Evolutionary conservation across 2,888 invertebrate species (phyloP).

Genomic region (Plagiodera versicolora): DNA sequence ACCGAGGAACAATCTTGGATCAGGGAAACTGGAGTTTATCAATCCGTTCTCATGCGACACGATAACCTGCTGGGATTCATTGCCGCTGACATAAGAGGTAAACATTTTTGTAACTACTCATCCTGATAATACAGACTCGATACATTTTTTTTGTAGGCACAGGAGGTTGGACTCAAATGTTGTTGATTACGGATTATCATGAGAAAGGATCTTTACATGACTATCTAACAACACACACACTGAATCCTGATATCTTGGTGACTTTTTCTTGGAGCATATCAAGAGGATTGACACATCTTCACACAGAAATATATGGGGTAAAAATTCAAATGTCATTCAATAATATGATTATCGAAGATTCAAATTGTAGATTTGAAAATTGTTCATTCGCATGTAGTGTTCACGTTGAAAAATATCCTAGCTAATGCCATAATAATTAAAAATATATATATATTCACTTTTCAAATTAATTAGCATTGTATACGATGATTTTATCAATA

Average conservation of each 20-base stretch:
- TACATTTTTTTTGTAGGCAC: conserved; percentile 16
- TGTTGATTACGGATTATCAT: conserved; percentile 32
- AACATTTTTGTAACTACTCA: too few relatives aligned
- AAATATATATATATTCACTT: too few relatives aligned
- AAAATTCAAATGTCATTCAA: too few relatives aligned
- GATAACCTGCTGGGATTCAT: conserved; percentile 35
- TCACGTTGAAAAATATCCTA: too few relatives aligned
- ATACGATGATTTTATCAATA: too few relatives aligned
- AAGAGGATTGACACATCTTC: conserved; percentile 29
- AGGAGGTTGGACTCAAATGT: conserved; percentile 22
- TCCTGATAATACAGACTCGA: too few relatives aligned
- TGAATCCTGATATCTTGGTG: conserved; percentile 21
- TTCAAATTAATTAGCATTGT: too few relatives aligned
- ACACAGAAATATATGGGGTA: conserved; percentile 23
- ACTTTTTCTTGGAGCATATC: conserved; percentile 28
- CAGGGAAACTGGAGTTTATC: conserved; percentile 32
- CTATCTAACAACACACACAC: conserved; percentile 25
- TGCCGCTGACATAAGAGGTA: conserved; percentile 34
- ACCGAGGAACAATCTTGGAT: conserved; percentile 28
- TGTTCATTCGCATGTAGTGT: too few relatives aligned
- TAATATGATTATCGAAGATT: too few relatives aligned
- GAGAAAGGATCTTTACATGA: conserved; percentile 28
- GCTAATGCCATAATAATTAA: too few relatives aligned
- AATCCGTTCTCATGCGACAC: conserved; percentile 30
- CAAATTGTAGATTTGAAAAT: too few relatives aligned